phyloP scores from a whole-genome alignment of 2,797 vertebrate species.

The Clarias platycephalus region DNA sequence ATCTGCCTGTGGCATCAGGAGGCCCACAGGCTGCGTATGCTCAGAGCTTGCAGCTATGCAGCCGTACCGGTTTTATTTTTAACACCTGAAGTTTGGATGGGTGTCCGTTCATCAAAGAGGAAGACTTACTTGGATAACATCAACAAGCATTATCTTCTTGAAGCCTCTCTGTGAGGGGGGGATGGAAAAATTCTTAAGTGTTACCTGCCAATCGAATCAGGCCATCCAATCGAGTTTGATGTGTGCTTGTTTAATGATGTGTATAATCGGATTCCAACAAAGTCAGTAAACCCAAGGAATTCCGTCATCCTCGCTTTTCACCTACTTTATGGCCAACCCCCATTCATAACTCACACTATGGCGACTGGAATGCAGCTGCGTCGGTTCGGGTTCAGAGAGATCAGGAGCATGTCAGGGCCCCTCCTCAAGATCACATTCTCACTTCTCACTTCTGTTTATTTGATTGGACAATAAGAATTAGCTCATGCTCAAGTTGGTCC shows the following conservation, averaged over 20 bases:
- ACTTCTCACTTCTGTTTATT: constrained; percentile 38
- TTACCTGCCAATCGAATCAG: constrained; percentile 2
- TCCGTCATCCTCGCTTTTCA: constrained; percentile 37
- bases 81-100: constrained; percentile 9
- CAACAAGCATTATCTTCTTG: background rate
- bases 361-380: constrained; percentile 47
- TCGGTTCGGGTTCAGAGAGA: constrained; percentile 35
- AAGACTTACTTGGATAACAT: constrained; percentile 13
- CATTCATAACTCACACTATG: constrained; percentile 43
- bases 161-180: background rate
- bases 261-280: constrained; percentile 44
- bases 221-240: background rate
- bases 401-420: constrained; percentile 49
- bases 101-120: background rate
- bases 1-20: constrained; percentile 42
- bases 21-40: background rate
- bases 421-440: constrained; percentile 31
- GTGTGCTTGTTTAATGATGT: constrained; percentile 41
- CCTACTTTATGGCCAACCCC: constrained; percentile 25
- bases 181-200: background rate
- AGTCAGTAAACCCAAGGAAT: constrained; percentile 47
- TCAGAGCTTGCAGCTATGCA: constrained; percentile 40
- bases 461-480: constrained; percentile 51
- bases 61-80: constrained; percentile 47
- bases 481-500: constrained; percentile 44